These are phyloP conservation scores for Eristalinus sepulchralis DNA, from an alignment of 2,888 invertebrate species.

Conservation along the genomic window DNA sequence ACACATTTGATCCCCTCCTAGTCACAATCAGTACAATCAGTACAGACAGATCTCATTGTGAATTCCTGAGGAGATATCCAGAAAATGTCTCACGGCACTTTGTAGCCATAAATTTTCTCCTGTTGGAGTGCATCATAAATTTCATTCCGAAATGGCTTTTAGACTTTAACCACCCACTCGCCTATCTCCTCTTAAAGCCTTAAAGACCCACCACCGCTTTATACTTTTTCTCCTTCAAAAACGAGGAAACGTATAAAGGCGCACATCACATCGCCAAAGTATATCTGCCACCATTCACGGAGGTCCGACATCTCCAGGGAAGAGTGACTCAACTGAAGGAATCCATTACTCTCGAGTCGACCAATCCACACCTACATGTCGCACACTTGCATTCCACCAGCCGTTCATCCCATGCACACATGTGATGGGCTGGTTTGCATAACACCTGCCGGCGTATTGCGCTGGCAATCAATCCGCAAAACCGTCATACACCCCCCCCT, in stretches of 20 bases:
- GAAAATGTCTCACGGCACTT: not conserved
- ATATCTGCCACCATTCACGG: not conserved
- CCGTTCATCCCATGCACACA: not conserved
- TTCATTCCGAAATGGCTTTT: not conserved
- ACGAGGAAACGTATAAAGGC: not conserved
- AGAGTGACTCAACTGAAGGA: not conserved
- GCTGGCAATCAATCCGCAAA: slow-evolving; percentile 39
- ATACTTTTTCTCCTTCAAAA: too few species aligned
- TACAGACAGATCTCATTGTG: not conserved
- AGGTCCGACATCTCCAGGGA: not conserved
- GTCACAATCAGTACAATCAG: not conserved
- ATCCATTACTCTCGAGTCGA: not conserved
- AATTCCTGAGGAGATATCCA: not conserved
- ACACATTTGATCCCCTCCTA: too few species aligned
- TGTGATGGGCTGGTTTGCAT: slow-evolving; percentile 19
- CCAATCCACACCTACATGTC: not conserved
- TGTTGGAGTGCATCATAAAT: not conserved
- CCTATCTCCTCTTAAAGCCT: not conserved
- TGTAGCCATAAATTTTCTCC: not conserved
- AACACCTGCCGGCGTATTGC: slow-evolving; percentile 52
- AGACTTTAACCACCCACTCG: not conserved
- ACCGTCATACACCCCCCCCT: not conserved
- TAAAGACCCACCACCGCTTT: too few species aligned
- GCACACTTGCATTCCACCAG: not conserved
- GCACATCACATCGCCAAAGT: not conserved